Conservation (phyloP, 2,888 invertebrate genomes). For the Caradrina kadenii region DNA sequence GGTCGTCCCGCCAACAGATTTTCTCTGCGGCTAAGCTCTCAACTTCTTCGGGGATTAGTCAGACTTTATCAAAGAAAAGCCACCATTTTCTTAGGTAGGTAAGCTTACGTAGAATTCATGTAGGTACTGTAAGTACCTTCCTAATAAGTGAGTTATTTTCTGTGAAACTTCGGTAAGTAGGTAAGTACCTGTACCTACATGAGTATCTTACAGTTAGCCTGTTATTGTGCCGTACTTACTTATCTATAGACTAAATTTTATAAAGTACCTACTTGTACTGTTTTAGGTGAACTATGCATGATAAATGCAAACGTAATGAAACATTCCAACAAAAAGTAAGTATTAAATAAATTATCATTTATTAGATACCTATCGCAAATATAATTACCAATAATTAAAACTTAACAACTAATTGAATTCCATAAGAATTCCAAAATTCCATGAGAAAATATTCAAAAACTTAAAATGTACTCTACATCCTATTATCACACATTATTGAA, state of each 20-base stretch:
- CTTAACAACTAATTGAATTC: conserved; percentile 8
- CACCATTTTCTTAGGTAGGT: conserved; percentile 79
- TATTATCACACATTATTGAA: conserved; percentile 43
- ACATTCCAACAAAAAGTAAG: conserved; percentile 82
- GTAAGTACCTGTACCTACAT: too few species aligned
- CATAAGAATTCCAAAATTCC: too few species aligned
- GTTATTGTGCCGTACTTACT: neutral
- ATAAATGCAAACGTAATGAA: conserved; percentile 81
- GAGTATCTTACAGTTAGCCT: too few species aligned
- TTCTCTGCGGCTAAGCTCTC: conserved; percentile 85
- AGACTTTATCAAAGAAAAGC: conserved; percentile 83
- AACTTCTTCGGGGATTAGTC: conserved; percentile 82
- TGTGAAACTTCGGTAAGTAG: neutral
- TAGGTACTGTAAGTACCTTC: neutral
- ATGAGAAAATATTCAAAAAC: neutral
- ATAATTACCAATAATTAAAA: conserved; percentile 9
- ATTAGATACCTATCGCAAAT: conserved; percentile 7
- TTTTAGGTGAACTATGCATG: conserved; percentile 84
- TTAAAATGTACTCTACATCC: neutral
- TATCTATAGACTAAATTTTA: neutral
- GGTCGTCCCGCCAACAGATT: conserved; percentile 81
- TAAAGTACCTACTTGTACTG: neutral
- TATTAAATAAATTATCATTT: conserved; percentile 14
- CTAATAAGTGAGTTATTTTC: neutral
- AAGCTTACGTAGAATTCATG: conserved; percentile 49